phyloP scores from a whole-genome alignment of 2,888 invertebrate genomes.

The Liopterus haemorrhoidalis region DNA sequence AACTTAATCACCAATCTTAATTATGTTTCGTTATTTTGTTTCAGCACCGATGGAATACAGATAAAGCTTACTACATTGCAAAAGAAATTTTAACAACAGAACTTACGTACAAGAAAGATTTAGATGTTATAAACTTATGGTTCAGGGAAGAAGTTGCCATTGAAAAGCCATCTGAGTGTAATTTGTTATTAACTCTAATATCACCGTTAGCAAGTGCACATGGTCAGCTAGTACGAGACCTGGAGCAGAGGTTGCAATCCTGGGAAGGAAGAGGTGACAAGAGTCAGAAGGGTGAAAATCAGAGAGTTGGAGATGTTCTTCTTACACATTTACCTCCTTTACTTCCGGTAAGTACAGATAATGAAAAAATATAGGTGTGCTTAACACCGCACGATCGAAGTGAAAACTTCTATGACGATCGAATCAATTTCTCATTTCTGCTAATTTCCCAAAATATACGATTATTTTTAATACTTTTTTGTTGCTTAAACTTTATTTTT shows the following conservation, averaged over 20 bases:
- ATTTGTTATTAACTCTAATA: slow-evolving; percentile 54
- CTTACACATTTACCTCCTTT: slow-evolving; percentile 61
- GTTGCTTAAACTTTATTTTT: no score
- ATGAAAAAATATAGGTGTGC: no score
- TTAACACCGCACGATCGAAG: background rate
- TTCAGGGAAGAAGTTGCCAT: slow-evolving; percentile 60
- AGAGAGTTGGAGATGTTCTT: slow-evolving; percentile 70
- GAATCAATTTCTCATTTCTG: slow-evolving; percentile 11
- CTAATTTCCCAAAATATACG: background rate
- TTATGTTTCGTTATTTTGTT: slow-evolving; percentile 17
- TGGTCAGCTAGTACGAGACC: slow-evolving; percentile 69
- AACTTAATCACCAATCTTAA: slow-evolving; percentile 2
- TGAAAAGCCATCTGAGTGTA: slow-evolving; percentile 56
- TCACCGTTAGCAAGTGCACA: slow-evolving; percentile 78
- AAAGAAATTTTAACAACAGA: slow-evolving; percentile 95
- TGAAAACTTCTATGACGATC: no score
- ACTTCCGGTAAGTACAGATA: slow-evolving; percentile 52
- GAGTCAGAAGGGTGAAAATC: slow-evolving; percentile 45
- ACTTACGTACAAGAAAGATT: slow-evolving; percentile 87
- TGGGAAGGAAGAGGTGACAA: slow-evolving; percentile 64
- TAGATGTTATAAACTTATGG: slow-evolving; percentile 85
- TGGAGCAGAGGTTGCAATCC: slow-evolving; percentile 66
- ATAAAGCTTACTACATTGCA: slow-evolving; percentile 74
- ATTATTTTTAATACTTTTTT: background rate
- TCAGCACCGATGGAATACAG: slow-evolving; percentile 57